Conservation (phyloP, 30 jellyfish, hydroid and myxozoan species). For the Nemopilema nomurai region DNA sequence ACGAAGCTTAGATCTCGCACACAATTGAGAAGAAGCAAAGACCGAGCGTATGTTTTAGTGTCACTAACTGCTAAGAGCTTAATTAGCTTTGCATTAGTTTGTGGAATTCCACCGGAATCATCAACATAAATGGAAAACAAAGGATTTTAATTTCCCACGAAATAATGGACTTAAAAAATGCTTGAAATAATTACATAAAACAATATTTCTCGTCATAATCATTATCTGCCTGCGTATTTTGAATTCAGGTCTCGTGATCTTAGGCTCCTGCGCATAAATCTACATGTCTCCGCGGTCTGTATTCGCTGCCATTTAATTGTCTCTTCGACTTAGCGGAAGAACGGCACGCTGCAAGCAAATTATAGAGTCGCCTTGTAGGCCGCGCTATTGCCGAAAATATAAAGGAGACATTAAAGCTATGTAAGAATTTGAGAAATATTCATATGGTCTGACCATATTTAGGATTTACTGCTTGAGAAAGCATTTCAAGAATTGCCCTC, state of each 20-base stretch:
- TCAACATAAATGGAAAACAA: conserved; percentile 30
- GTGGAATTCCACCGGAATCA: conserved; percentile 56
- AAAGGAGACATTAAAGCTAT: not conserved
- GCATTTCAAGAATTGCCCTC: not conserved
- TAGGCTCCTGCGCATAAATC: conserved; percentile 1
- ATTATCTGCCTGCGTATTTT: conserved; percentile 8
- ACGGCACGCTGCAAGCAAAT: not conserved
- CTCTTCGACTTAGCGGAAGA: not conserved
- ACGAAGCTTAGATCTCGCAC: conserved; percentile 34
- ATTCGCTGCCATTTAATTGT: conserved; percentile 7
- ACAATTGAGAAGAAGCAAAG: conserved; percentile 20
- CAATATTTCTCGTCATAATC: conserved; percentile 40
- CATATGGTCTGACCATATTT: not conserved
- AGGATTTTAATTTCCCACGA: conserved; percentile 48
- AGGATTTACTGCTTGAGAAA: not conserved
- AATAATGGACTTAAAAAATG: conserved; percentile 18
- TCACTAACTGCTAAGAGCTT: conserved; percentile 35
- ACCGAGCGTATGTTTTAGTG: conserved; percentile 30
- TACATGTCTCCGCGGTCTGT: conserved; percentile 9
- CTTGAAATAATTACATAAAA: conserved; percentile 23
- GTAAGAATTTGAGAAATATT: not conserved
- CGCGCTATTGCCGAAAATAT: not conserved
- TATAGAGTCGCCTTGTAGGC: not conserved
- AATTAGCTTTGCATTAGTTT: conserved; percentile 44
- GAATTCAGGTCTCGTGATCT: not conserved